Conservation (phyloP, 2,888 invertebrate species). For the Endotricha flammealis region DNA sequence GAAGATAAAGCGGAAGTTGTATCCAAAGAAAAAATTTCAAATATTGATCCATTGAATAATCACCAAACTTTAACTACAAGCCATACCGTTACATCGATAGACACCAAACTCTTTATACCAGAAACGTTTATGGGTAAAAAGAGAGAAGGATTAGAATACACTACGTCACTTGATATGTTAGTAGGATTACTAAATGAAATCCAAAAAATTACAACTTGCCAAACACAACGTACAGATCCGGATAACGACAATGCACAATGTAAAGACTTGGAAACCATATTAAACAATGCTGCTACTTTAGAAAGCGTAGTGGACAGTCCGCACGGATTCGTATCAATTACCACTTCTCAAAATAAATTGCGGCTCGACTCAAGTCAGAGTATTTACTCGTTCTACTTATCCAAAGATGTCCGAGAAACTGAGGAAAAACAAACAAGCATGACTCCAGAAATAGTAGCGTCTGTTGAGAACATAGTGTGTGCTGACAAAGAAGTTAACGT, state of each 20-base stretch:
- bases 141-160: slow-evolving; percentile 34
- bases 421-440: slow-evolving; percentile 1
- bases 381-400: slow-evolving; percentile 38
- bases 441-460: slow-evolving; percentile 2
- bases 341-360: slow-evolving; percentile 43
- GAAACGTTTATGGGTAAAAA: slow-evolving; percentile 15
- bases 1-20: too few species aligned
- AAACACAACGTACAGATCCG: slow-evolving; percentile 33
- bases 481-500: slow-evolving; percentile 51
- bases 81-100: neutral
- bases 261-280: slow-evolving; percentile 34
- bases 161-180: slow-evolving; percentile 58
- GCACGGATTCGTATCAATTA: slow-evolving; percentile 33
- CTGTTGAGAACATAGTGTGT: slow-evolving; percentile 19
- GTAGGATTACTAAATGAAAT: slow-evolving; percentile 64
- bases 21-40: too few species aligned
- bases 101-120: slow-evolving; percentile 3
- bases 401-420: slow-evolving; percentile 22
- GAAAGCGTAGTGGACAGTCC: slow-evolving; percentile 25
- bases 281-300: slow-evolving; percentile 27
- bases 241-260: slow-evolving; percentile 17
- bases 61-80: neutral
- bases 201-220: slow-evolving; percentile 55
- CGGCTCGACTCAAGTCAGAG: slow-evolving; percentile 40
- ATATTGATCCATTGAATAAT: too few species aligned